These are phyloP conservation scores for Romanogobio albipinnatus DNA, from an alignment of 2,113 vertebrate species.

Conservation along the genomic window DNA sequence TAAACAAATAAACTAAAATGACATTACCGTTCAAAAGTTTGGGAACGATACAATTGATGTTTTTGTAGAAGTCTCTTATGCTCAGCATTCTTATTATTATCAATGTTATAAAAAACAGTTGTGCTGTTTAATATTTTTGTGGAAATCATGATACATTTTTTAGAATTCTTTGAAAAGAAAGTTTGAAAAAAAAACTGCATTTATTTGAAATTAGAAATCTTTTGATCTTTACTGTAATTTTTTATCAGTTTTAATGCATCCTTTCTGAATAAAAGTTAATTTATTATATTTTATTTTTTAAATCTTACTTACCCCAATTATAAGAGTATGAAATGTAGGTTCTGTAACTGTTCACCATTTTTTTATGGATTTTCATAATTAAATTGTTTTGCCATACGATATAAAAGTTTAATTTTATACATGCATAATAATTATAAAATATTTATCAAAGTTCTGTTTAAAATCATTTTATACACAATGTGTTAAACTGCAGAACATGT, in stretches of 20 bases:
- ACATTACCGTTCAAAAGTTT: too few relatives aligned
- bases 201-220: background rate
- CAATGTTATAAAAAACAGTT: background rate
- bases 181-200: background rate
- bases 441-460: background rate
- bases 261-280: background rate
- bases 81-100: background rate
- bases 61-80: background rate
- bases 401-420: background rate
- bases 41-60: too few relatives aligned
- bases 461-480: background rate
- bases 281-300: too few relatives aligned
- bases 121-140: background rate
- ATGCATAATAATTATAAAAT: background rate
- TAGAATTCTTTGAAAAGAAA: background rate
- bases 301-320: background rate
- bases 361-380: too few relatives aligned
- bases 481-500: background rate
- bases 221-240: background rate
- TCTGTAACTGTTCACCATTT: background rate
- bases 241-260: background rate
- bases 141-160: background rate
- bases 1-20: background rate
- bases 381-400: too few relatives aligned
- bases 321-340: background rate